phyloP scores from a whole-genome alignment of 2,888 invertebrate genomes.

The Eustalomyia histrio region DNA sequence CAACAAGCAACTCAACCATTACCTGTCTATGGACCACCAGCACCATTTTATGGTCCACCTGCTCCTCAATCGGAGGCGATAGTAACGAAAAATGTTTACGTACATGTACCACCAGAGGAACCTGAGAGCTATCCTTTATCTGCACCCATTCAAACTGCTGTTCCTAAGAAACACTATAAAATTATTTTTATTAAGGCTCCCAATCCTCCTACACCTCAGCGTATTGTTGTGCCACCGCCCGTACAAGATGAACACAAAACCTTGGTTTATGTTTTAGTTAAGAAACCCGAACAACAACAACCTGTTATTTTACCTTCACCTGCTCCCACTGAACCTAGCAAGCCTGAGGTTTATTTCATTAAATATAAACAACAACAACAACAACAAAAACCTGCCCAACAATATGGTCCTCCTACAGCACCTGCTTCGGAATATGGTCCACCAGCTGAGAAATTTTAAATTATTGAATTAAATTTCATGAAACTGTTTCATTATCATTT shows the following conservation, averaged over 20 bases:
- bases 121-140: conserved; percentile 78
- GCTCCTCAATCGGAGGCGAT: conserved; percentile 71
- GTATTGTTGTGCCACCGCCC: conserved; percentile 82
- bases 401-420: conserved; percentile 76
- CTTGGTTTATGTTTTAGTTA: conserved; percentile 91
- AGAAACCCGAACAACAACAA: conserved; percentile 92
- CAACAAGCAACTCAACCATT: conserved; percentile 71
- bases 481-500: conserved; percentile 1
- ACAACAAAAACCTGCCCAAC: conserved; percentile 75
- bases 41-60: conserved; percentile 77
- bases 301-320: conserved; percentile 89
- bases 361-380: conserved; percentile 82
- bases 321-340: conserved; percentile 91
- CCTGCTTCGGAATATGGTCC: conserved; percentile 76
- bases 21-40: conserved; percentile 77
- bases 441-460: conserved; percentile 75
- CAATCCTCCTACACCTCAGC: conserved; percentile 80
- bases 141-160: conserved; percentile 79
- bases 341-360: conserved; percentile 94
- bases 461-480: not conserved
- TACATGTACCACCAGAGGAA: conserved; percentile 82
- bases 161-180: conserved; percentile 82
- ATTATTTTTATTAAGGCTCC: conserved; percentile 83
- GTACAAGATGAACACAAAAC: conserved; percentile 94
- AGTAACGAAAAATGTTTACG: conserved; percentile 80